Conservation (phyloP, 2,797 vertebrate genomes). For the Remorina albescens region DNA sequence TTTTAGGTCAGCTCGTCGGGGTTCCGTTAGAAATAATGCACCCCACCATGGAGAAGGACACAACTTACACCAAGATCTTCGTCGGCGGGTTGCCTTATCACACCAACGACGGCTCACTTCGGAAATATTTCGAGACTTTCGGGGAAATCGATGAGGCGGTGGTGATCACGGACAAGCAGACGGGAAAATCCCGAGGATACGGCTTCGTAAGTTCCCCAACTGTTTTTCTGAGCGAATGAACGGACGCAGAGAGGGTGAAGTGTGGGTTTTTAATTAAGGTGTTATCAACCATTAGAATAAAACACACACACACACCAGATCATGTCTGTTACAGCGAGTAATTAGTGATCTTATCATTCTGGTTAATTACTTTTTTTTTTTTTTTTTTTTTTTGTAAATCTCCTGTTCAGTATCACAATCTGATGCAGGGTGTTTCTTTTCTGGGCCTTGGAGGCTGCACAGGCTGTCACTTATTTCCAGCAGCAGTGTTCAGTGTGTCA, state of each 20-base stretch:
- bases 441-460: constrained; percentile 26
- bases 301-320: constrained; percentile 7
- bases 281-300: constrained; percentile 39
- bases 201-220: constrained; percentile 91
- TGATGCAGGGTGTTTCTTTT: neutral
- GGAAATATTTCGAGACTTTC: constrained; percentile 95
- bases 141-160: constrained; percentile 97
- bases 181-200: constrained; percentile 95
- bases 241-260: neutral
- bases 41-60: constrained; percentile 92
- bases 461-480: constrained; percentile 60
- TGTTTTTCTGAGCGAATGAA: neutral
- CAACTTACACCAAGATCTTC: constrained; percentile 96
- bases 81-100: constrained; percentile 96
- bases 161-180: constrained; percentile 96
- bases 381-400: too few species aligned
- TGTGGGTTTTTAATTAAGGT: constrained; percentile 9
- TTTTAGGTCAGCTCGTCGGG: constrained; percentile 72
- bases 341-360: constrained; percentile 29
- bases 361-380: constrained; percentile 21
- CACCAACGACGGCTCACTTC: constrained; percentile 92
- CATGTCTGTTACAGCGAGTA: constrained; percentile 6
- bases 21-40: constrained; percentile 88
- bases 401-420: neutral
- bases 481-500: constrained; percentile 59